Base-by-base conservation (phyloP, 2,888 invertebrate species). In the Rhorus exstirpatorius region DNA sequence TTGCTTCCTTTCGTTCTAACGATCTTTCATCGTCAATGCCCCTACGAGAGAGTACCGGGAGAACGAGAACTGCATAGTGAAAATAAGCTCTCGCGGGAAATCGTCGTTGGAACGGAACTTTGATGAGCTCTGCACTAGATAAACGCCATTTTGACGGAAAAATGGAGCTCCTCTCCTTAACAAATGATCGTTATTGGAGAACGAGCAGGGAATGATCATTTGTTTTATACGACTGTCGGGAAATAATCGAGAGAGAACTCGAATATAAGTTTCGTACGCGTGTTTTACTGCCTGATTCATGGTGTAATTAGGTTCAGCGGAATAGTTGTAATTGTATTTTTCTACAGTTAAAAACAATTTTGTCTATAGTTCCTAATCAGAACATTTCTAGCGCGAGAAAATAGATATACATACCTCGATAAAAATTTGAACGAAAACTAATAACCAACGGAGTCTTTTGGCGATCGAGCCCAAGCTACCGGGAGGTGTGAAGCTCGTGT, bases 21-120 rank as follows among this genome's bases (percentile, higher is more conserved):
- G 70, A 82, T 82, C 78, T 63, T 70, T 70, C 74, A 63, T 63
- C 78, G 74, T 70, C 63, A 55, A 61, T 38, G 35, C 53, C 24
- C 44, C 14, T 19, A 26, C 21, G 58, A 19, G 61, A 17, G 17
- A 31, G 26, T 17, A 38, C 41, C 17, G 46, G 2, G 17, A 58
- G 44, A 17, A n/a, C 51, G 41, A 65, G 38, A 67, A 53, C 46
- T 12, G 41, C 68, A 55, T 49, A 61, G 19, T 31, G 55, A 55
- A 74, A 82, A 82, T 75, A 78, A 82, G 78, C 81, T 75, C 74
- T 58, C 72, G 12, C 21, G 63, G 31, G 46, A 17, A 67, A 75
- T 44, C 26, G 19, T 67, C 8, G 17, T 31, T 67, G 55, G 14
- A 21, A 35, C 19, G 17, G 41, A 35, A 35, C 49, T 78, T 49